Base-by-base conservation (phyloP, 2,113 vertebrate species). In the Saccopteryx leptura region DNA sequence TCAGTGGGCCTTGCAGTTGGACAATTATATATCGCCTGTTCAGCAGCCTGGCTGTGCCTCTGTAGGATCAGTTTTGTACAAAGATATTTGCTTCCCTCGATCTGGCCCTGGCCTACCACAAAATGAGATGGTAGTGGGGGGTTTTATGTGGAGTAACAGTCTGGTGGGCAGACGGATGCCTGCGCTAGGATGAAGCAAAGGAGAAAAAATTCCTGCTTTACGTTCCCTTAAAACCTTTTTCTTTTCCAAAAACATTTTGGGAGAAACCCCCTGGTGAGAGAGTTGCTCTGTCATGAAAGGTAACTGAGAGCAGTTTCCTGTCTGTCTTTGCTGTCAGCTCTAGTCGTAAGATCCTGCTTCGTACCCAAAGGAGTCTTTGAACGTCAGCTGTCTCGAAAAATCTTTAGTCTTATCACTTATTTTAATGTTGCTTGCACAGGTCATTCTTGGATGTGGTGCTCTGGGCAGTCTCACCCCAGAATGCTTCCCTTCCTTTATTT, bases 401-500 rank as follows among this genome's bases (percentile, higher is more conserved):
- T 96, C 96, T 91, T 94, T 89, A 2, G 85, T 71, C 97, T 97
- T 92, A 91, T 98, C 85, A 56, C 91, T 90, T 96, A 97, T 96
- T 97, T 98, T 98, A 98, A 97, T 97, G 97, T 63, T 94, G 74
- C 85, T 81, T 80, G 96, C 83, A 87, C 95, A 90, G 90, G 93
- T 97, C 96, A 93, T 91, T 97, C 93, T 90, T 97, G 97, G 94
- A 96, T 96, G 33, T 61, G 92, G 96, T 97, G 98, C 98, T 98
- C 98, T 98, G 98, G 98, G 98, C 98, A 98, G 28, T 98, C 97
- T 99, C 98, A 99, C 97, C 96, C 92, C 83, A 76, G 98, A 98
- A 98, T 93, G 97, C 98, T 99, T 98, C 98, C 99, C 99, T 99
- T 99, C 99, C 99, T 99, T 99, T 99, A 99, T 99, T 99, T 99